A percentile compares a stretch with the other conserved stretches of the same genome.
These are phyloP conservation scores for Vesta saturnalis DNA, from an alignment of 2,888 invertebrate species.

Conservation along the genomic window DNA sequence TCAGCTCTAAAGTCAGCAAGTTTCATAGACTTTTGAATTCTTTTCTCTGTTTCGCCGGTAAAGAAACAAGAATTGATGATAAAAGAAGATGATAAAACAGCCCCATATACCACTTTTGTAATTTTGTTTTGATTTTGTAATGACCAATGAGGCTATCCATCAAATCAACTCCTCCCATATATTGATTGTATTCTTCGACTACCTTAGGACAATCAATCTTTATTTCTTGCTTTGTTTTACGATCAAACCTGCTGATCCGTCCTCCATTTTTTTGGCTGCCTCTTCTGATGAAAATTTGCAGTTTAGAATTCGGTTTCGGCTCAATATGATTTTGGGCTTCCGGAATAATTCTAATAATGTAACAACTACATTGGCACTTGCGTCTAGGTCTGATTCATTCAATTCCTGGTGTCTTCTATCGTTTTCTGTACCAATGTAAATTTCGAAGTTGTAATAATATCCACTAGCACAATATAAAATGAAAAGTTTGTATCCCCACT, in stretches of 20 bases:
- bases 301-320: neutral
- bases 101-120: conserved; percentile 27
- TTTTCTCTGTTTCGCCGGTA: too few species aligned
- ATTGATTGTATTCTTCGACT: conserved; percentile 34
- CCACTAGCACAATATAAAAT: conserved; percentile 48
- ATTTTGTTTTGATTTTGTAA: conserved; percentile 28
- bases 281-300: conserved; percentile 47
- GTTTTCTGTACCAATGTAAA: conserved; percentile 45
- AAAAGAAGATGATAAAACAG: conserved; percentile 28
- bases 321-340: conserved; percentile 44
- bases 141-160: conserved; percentile 28
- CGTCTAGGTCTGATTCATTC: conserved; percentile 51
- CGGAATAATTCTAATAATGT: conserved; percentile 50
- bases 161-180: conserved; percentile 42
- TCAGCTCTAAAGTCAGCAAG: too few species aligned
- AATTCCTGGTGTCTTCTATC: conserved; percentile 12
- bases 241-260: neutral
- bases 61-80: too few species aligned
- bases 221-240: conserved; percentile 32
- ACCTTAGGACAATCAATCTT: conserved; percentile 30
- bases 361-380: conserved; percentile 52
- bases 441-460: conserved; percentile 52
- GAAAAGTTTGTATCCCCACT: conserved; percentile 53
- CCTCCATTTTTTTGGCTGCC: conserved; percentile 40
- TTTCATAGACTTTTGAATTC: too few species aligned